Conservation (phyloP, 2,797 vertebrate species). For the Hapalemur alaotrensis region DNA sequence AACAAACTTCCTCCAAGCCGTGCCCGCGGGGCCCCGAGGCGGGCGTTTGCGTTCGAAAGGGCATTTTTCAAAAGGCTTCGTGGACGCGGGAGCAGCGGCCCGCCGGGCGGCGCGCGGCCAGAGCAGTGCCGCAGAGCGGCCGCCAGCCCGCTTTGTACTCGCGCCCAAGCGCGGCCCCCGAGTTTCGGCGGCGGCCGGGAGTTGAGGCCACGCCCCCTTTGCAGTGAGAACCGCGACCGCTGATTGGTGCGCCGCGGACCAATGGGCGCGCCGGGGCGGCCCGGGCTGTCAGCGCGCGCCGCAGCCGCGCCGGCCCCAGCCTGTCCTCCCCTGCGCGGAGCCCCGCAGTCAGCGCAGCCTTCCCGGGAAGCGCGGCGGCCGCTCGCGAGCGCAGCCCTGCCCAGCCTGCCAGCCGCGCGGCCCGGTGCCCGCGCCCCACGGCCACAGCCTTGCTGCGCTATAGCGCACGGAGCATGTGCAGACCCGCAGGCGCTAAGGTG, state of each 20-base stretch:
- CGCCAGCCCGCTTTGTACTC: constrained; percentile 71
- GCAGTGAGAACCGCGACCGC: constrained; percentile 73
- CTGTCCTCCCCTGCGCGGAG: constrained; percentile 48
- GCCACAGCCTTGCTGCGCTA: constrained; percentile 40
- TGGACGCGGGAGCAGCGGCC: not conserved
- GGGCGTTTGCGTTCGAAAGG: constrained; percentile 55
- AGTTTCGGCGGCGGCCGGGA: constrained; percentile 55
- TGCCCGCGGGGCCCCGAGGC: not conserved
- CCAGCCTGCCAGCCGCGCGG: constrained; percentile 35
- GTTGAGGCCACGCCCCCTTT: constrained; percentile 82
- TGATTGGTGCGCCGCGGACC: constrained; percentile 73
- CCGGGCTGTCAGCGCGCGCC: constrained; percentile 83
- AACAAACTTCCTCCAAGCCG: not conserved
- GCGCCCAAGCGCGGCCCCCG: constrained; percentile 63
- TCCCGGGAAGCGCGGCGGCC: constrained; percentile 57
- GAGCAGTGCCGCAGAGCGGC: constrained; percentile 52
- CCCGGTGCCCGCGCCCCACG: constrained; percentile 1
- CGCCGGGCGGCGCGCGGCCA: not conserved
- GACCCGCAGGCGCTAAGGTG: constrained; percentile 48
- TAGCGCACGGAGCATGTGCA: constrained; percentile 66
- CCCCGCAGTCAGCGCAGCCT: constrained; percentile 72
- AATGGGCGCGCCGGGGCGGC: constrained; percentile 68
- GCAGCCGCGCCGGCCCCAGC: constrained; percentile 64
- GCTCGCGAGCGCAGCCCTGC: constrained; percentile 34
- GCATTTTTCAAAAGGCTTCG: constrained; percentile 76